phyloP scores from a whole-genome alignment of 30 jellyfish, hydroid and myxozoan species.

The Aurelia aurita complex sp. Pacific region DNA sequence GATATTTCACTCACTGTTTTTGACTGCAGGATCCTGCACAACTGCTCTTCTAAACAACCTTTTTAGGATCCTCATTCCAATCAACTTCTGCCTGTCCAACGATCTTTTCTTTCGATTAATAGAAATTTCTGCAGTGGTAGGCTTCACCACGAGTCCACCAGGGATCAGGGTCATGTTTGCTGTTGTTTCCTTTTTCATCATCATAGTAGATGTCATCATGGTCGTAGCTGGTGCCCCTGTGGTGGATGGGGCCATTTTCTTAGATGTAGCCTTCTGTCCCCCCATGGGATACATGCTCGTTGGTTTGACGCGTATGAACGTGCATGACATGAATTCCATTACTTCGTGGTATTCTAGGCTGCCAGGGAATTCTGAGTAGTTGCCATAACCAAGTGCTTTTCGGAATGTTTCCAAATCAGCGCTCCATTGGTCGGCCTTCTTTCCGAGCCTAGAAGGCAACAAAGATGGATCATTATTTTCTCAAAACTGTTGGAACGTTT shows the following conservation, averaged over 20 bases:
- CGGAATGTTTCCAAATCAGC: slow-evolving; percentile 70
- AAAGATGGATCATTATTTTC: no score
- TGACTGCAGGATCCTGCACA: slow-evolving; percentile 6
- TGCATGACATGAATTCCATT: slow-evolving; percentile 67
- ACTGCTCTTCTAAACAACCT: slow-evolving; percentile 14
- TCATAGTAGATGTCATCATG: not conserved
- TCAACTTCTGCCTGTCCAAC: not conserved
- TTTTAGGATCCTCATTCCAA: slow-evolving; percentile 4
- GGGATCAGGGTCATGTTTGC: not conserved
- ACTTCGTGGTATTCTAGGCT: slow-evolving; percentile 69
- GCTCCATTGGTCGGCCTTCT: slow-evolving; percentile 43
- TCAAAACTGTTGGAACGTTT: no score
- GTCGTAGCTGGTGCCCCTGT: slow-evolving; percentile 14
- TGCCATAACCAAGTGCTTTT: slow-evolving; percentile 89
- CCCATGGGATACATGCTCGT: not conserved
- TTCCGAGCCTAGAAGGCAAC: slow-evolving; percentile 10
- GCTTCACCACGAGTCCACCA: slow-evolving; percentile 5
- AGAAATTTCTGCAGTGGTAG: not conserved
- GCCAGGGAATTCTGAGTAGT: slow-evolving; percentile 67
- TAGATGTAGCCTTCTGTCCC: not conserved
- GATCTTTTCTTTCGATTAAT: slow-evolving; percentile 5
- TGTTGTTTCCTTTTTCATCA: not conserved
- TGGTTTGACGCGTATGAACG: slow-evolving; percentile 38
- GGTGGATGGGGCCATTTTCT: not conserved
- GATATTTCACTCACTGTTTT: not conserved